Evolutionary conservation across 2,113 vertebrate species (phyloP).

Genomic region (Zosterops hypoxanthus): DNA sequence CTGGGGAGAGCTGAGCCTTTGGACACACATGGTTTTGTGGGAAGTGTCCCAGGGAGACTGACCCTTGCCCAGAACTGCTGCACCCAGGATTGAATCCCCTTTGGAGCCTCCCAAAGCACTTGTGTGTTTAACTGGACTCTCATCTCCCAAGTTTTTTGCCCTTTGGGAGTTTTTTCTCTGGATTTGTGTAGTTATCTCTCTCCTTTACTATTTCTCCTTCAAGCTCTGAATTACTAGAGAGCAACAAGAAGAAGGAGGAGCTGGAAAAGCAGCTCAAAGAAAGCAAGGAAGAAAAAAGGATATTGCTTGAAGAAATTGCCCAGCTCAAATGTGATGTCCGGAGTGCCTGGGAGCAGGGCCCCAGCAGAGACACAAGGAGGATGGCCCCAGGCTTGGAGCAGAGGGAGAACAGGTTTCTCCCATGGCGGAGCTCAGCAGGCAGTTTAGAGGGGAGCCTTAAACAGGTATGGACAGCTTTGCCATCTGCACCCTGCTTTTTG

Average conservation of each 20-base stretch:
- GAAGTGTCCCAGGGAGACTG: background rate
- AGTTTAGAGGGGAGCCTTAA: slow-evolving; percentile 50
- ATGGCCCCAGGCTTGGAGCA: slow-evolving; percentile 13
- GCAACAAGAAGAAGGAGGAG: slow-evolving; percentile 73
- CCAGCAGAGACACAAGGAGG: slow-evolving; percentile 4
- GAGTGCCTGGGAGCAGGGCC: slow-evolving; percentile 54
- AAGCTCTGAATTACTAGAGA: slow-evolving; percentile 67
- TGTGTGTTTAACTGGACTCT: background rate
- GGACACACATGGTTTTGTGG: background rate
- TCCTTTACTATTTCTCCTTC: slow-evolving; percentile 32
- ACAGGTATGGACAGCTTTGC: slow-evolving; percentile 75
- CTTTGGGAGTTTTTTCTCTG: background rate
- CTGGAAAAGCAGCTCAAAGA: slow-evolving; percentile 77
- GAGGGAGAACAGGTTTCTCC: slow-evolving; percentile 17
- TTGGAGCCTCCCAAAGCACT: rapidly evolving
- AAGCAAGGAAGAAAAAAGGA: slow-evolving; percentile 70
- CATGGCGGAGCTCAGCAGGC: slow-evolving; percentile 26
- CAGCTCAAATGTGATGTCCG: slow-evolving; percentile 67
- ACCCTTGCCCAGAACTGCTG: slow-evolving; percentile 8
- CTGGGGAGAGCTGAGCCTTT: background rate
- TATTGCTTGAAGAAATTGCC: slow-evolving; percentile 72
- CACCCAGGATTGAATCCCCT: background rate
- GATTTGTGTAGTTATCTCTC: background rate
- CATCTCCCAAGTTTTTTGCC: background rate
- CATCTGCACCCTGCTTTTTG: background rate